Base-by-base conservation (phyloP, 2,888 invertebrate genomes). In the Cephus pygmeus region DNA sequence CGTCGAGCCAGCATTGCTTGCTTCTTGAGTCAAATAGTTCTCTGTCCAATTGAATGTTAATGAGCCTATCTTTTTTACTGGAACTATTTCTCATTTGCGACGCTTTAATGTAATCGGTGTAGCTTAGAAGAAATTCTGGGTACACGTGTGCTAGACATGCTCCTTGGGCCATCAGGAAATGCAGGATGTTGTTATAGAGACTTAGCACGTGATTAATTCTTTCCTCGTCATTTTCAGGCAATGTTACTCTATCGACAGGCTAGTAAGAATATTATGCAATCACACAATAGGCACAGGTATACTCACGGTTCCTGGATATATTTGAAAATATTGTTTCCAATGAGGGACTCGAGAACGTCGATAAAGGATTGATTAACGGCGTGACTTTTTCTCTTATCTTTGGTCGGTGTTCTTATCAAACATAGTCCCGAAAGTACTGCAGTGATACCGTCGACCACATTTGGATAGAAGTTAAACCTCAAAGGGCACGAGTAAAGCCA, bases 1-100 rank as follows among this genome's bases (percentile, higher is more conserved):
- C 90, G 86, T 95, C 95, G 31, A 95, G 84, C 95, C 95, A 95
- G 80, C 92, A 92, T 83, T 92, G 92, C 78, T 89, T 92, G 74
- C 89, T 89, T 11, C 90, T 85, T 1, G 84, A 77, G 30, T 85
- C 79, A 34, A 87, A 88, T n/a, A 80, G 69, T 11, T 78, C 23
- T 11, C 71, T 71, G 12, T 71, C 71, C 12, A 12, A 71, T 33
- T 6, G 33, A 6, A 12, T 71, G 31, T 71, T 6, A 3, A 31
- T 71, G 71, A 71, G 33, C 15, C 12, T 34, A 34, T 31, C 31
- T 3, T 71, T 31, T 11, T 31, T 31, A 12, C 12, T 69, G 76
- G 77, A 34, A 80, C 12, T 34, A 73, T 80, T 79, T 77, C 40
- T 69, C 12, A 68, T 31, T 71, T 40, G 23, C n/a, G 76, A 15